phyloP scores from a whole-genome alignment of 2,797 vertebrate species.

The Rhinichthys osculus region DNA sequence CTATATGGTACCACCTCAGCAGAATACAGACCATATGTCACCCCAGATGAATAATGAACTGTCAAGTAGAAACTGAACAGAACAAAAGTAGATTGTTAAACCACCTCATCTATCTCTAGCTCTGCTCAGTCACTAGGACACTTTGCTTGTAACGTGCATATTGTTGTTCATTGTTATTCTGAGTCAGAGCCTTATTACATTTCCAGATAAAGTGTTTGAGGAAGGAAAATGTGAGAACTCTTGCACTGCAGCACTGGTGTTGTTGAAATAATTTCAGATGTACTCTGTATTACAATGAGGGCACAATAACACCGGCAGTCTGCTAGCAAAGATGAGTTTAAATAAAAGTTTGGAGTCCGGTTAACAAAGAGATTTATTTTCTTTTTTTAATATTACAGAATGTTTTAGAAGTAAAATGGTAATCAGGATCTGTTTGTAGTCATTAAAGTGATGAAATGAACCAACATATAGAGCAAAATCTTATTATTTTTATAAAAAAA shows the following conservation, averaged over 20 bases:
- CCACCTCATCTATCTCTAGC: constrained; percentile 3
- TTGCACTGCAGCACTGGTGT: neutral
- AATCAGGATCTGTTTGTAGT: neutral
- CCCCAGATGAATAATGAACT: constrained; percentile 20
- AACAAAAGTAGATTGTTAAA: constrained; percentile 27
- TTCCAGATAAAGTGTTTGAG: constrained; percentile 17
- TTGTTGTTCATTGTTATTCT: constrained; percentile 17
- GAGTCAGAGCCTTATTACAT: neutral
- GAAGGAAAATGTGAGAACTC: neutral
- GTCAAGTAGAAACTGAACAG: neutral
- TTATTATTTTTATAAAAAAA: too few relatives aligned
- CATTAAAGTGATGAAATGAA: neutral
- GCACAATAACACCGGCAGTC: neutral
- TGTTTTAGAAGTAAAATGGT: constrained; percentile 3
- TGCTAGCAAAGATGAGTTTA: neutral
- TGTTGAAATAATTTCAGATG: neutral
- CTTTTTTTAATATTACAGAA: constrained; percentile 1
- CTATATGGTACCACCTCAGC: constrained; percentile 12
- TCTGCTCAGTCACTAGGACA: constrained; percentile 11
- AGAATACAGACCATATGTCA: neutral
- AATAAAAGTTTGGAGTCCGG: neutral
- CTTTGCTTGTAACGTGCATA: constrained; percentile 13
- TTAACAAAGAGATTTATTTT: neutral
- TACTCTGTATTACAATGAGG: neutral
- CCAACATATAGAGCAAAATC: constrained; percentile 1